Evolutionary conservation across 2,113 vertebrate species (phyloP).

Genomic region (Cavia aperea): DNA sequence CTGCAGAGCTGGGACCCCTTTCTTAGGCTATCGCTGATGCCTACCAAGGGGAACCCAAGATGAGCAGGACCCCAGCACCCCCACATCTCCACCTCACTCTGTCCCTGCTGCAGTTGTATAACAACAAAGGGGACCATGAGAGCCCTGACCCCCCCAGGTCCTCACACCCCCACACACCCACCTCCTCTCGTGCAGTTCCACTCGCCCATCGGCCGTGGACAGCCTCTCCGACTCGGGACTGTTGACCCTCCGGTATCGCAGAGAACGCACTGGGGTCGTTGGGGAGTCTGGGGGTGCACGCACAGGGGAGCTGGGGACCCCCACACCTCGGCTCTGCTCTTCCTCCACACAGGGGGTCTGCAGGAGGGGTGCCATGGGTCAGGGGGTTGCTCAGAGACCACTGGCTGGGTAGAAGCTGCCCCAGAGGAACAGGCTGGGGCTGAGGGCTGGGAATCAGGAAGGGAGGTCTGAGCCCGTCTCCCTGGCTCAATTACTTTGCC

Average conservation of each 20-base stretch:
- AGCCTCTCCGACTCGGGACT: constrained; percentile 91
- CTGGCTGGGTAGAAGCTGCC: not conserved
- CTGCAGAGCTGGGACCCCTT: not conserved
- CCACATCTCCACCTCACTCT: not conserved
- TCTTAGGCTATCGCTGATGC: not conserved
- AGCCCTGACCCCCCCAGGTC: too few relatives aligned
- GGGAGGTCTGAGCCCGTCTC: not conserved
- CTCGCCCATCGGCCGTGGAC: constrained; percentile 88
- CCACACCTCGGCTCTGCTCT: constrained; percentile 85
- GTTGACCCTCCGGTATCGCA: constrained; percentile 89
- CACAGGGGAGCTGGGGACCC: constrained; percentile 85
- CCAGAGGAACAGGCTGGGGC: not conserved
- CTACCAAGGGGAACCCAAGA: not conserved
- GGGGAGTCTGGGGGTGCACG: constrained; percentile 89
- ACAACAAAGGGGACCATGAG: not conserved
- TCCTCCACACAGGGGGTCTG: constrained; percentile 88
- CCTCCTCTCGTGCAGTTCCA: constrained; percentile 88
- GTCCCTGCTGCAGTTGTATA: not conserved
- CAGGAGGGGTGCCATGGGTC: constrained; percentile 24
- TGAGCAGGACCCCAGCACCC: not conserved
- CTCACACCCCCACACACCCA: constrained; percentile 59
- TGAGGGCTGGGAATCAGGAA: not conserved
- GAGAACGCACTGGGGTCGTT: constrained; percentile 84
- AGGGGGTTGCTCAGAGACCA: not conserved
- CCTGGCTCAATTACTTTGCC: constrained; percentile 85